Percentiles rank a stretch among this genome's conserved stretches.
These are phyloP conservation scores for Oenanthe melanoleuca DNA, from an alignment of 2,113 vertebrate genomes.

Conservation along the genomic window DNA sequence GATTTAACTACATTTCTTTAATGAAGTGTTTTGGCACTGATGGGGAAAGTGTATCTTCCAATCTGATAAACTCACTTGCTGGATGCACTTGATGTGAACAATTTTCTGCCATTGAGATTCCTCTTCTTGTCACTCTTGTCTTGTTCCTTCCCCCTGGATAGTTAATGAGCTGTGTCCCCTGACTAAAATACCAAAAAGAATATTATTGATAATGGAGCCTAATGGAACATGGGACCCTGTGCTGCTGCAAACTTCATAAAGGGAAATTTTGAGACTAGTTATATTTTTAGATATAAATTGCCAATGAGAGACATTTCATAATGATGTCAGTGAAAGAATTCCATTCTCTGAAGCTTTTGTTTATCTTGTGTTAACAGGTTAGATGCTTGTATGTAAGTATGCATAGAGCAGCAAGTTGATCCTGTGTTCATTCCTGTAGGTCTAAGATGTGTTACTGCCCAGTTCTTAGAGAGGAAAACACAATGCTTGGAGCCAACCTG, in stretches of 20 bases:
- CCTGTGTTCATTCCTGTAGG: not conserved
- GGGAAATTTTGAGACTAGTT: not conserved
- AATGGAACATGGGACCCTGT: not conserved
- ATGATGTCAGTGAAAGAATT: not conserved
- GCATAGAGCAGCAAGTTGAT: not conserved
- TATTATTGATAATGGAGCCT: not conserved
- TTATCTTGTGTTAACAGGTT: not conserved
- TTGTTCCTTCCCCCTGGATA: not conserved
- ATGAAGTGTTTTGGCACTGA: not conserved
- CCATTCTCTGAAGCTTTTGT: not conserved
- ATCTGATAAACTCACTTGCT: not conserved
- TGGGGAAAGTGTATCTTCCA: not conserved
- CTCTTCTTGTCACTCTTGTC: not conserved
- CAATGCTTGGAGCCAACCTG: not conserved
- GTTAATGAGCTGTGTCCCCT: not conserved
- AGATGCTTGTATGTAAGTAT: not conserved
- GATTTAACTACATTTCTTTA: not conserved
- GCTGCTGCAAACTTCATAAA: not conserved
- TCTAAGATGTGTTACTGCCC: not conserved
- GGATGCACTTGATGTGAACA: rapidly evolving
- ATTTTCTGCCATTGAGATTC: not conserved
- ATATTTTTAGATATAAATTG: not conserved
- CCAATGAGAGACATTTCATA: not conserved
- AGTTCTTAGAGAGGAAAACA: not conserved
- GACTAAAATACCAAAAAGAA: not conserved